These are phyloP conservation scores for Aspidiotus destructor DNA, from an alignment of 2,888 invertebrate genomes.

Conservation along the genomic window DNA sequence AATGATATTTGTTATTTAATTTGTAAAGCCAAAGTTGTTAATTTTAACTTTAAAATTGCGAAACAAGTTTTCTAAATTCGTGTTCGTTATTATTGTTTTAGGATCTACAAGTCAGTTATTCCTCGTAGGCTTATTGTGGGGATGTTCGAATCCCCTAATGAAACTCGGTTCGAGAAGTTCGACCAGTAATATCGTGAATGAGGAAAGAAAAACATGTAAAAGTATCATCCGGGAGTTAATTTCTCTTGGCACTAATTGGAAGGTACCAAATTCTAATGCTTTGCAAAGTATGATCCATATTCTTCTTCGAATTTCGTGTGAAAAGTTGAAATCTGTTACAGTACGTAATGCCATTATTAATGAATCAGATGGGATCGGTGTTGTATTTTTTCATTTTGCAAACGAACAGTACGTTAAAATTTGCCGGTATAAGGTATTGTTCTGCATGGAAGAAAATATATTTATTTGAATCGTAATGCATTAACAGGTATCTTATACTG, in stretches of 20 bases:
- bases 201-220: too few species aligned
- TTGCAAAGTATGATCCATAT: not conserved
- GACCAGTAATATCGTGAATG: not conserved
- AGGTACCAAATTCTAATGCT: conserved; percentile 9
- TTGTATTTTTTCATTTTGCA: conserved; percentile 22
- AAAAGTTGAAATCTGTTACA: not conserved
- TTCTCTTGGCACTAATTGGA: conserved; percentile 17
- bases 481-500: conserved; percentile 22
- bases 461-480: not conserved
- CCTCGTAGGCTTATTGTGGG: conserved; percentile 23
- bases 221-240: too few species aligned
- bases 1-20: too few species aligned
- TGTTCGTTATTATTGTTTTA: not conserved
- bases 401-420: not conserved
- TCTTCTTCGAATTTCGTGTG: not conserved
- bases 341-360: conserved; percentile 7
- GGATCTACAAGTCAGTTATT: not conserved
- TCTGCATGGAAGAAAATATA: not conserved
- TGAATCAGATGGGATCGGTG: conserved; percentile 20
- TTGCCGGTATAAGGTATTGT: not conserved
- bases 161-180: conserved; percentile 7
- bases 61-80: not conserved
- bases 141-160: conserved; percentile 27
- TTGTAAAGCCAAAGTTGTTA: too few species aligned
- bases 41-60: too few species aligned